A percentile compares a stretch with the other conserved stretches of the same genome.
Conservation (phyloP, 2,888 invertebrate species). For the Mimumesa dahlbomi region DNA sequence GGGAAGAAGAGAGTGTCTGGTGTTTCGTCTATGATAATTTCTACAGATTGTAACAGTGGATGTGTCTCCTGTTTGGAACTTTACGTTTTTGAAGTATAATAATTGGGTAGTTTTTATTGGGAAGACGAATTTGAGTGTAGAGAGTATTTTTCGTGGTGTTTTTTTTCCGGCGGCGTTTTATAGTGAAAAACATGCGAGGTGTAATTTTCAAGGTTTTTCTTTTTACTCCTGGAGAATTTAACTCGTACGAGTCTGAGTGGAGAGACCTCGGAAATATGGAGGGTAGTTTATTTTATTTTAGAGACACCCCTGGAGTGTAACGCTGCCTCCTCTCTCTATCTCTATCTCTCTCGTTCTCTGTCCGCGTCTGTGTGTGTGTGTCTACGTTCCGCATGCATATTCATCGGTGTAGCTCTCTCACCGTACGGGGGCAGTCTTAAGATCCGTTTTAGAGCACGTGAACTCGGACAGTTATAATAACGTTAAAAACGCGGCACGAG, state of each 20-base stretch:
- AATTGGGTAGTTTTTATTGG: too few relatives aligned
- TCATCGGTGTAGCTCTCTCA: constrained; percentile 50
- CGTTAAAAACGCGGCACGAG: constrained; percentile 56
- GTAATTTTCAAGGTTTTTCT: too few relatives aligned
- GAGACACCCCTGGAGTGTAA: constrained; percentile 44
- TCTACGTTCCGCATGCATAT: too few relatives aligned
- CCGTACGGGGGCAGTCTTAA: constrained; percentile 36
- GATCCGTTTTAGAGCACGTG: constrained; percentile 53
- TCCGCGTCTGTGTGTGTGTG: neutral
- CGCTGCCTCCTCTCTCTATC: constrained; percentile 36
- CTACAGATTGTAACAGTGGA: too few relatives aligned
- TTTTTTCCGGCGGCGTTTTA: too few relatives aligned
- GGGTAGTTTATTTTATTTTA: constrained; percentile 42
- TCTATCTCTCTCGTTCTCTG: neutral
- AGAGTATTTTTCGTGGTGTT: too few relatives aligned
- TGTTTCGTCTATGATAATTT: too few relatives aligned
- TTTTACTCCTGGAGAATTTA: neutral
- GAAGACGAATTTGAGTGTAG: too few relatives aligned
- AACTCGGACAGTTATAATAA: constrained; percentile 54
- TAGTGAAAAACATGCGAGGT: too few relatives aligned
- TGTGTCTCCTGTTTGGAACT: too few relatives aligned
- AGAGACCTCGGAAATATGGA: constrained; percentile 20
- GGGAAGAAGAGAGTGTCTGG: too few relatives aligned
- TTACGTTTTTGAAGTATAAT: too few relatives aligned
- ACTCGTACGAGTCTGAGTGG: neutral